Evolutionary conservation across 2,888 invertebrate species (phyloP), one percentile per base, ranked within the genome.

Genomic region (Trichopria drosophilae): DNA sequence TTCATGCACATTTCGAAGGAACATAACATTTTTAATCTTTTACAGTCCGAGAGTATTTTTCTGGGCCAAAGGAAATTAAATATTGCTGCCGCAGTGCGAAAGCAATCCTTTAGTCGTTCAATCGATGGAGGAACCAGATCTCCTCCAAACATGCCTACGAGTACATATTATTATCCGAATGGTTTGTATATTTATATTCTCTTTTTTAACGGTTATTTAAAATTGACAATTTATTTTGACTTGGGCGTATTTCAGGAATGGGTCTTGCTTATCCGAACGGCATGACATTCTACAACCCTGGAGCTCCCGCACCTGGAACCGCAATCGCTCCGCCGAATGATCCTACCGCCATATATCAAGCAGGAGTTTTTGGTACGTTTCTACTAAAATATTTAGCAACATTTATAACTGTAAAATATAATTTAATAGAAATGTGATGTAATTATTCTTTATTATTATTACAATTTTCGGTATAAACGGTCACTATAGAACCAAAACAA

Each of bases 11-110:
- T 26, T 35, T 9, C 32, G 31, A 10, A 24, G 16, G 36, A 36
- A 31, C 22, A 18, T 42, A 19, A 32, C 19, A 34, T 40, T 32
- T 46, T 12, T 12, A n/a, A n/a, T n/a, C n/a, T 15, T 36, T 76
- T 77, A 29, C 71, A 85, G 85, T 80, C 86, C 43, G 88, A 89
- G 64, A 86, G 87, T 72, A 84, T 89, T 59, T 82, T 88, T 40
- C 80, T 90, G 66, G 84, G 87, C 64, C 89, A 90, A 73, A 80
- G 90, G 62, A 89, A 90, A 72, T 77, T 92, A 53, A 91, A 91
- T 71, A 90, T 92, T 72, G 91, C 91, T 28, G 90, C 90, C 59
- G 91, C 91, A 60, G 87, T 92, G 55, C 87, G 89, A 69, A 91
- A 91, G 76, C 90, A 90, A 80, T 77, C 79, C 34, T 80, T 80